Evolutionary conservation across 2,888 invertebrate genomes (phyloP).

Genomic region (Chaetoderma sp.): DNA sequence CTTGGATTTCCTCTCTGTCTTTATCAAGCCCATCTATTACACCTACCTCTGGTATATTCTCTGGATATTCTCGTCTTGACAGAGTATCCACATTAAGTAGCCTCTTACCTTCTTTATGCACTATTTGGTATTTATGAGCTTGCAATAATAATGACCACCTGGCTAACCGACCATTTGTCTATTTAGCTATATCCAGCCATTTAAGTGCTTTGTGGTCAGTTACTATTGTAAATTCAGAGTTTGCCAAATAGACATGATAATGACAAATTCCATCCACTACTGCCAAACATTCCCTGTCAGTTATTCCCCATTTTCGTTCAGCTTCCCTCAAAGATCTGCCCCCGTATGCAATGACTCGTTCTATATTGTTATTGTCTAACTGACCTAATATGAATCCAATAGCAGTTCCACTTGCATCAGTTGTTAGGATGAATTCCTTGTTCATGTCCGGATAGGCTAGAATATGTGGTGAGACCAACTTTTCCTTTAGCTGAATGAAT

Average conservation of each 20-base stretch:
- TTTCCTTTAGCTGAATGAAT: constrained; percentile 53
- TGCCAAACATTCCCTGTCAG: constrained; percentile 36
- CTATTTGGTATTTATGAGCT: constrained; percentile 28
- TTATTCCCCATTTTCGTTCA: constrained; percentile 27
- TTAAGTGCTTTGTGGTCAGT: constrained; percentile 33
- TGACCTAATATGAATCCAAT: constrained; percentile 40
- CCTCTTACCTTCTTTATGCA: constrained; percentile 24
- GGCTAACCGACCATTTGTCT: constrained; percentile 25
- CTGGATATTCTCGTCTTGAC: constrained; percentile 10
- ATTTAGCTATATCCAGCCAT: constrained; percentile 26
- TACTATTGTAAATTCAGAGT: constrained; percentile 22
- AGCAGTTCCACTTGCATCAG: constrained; percentile 33
- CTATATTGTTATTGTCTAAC: constrained; percentile 12
- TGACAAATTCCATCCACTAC: constrained; percentile 34
- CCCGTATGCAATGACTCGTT: constrained; percentile 33
- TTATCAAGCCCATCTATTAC: not conserved
- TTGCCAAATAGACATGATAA: constrained; percentile 27
- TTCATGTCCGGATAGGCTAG: constrained; percentile 36
- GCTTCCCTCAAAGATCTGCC: constrained; percentile 23
- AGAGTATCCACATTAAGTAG: constrained; percentile 30
- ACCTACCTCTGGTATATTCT: not conserved
- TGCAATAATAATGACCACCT: constrained; percentile 38
- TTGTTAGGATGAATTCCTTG: constrained; percentile 34
- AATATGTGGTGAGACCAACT: constrained; percentile 35
- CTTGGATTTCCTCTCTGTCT: not conserved